A percentile compares a stretch with the other conserved stretches of the same genome.
Evolutionary conservation across 2,113 vertebrate genomes (phyloP).

Genomic region (Andinoacara biseriatus): DNA sequence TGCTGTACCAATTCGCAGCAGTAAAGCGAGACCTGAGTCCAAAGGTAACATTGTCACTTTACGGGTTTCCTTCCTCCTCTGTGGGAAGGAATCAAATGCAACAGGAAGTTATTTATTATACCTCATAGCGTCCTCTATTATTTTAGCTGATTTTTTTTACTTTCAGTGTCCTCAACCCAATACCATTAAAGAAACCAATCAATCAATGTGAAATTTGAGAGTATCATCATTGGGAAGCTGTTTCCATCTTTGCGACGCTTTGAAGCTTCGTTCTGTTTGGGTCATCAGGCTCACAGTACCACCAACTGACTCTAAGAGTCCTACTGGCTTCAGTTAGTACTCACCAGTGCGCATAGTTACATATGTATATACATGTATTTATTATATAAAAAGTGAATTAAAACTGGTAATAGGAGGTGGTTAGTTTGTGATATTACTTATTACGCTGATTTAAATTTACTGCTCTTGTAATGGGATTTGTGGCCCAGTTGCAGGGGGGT

Average conservation of each 20-base stretch:
- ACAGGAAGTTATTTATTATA: background rate
- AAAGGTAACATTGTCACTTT: background rate
- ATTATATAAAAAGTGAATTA: too few relatives aligned
- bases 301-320: background rate
- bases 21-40: background rate
- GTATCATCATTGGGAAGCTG: background rate
- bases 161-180: accelerated
- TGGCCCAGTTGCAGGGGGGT: too few relatives aligned
- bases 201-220: background rate
- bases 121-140: background rate
- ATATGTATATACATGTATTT: too few relatives aligned
- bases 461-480: too few relatives aligned
- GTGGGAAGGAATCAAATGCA: background rate
- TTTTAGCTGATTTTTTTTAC: background rate
- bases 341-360: too few relatives aligned
- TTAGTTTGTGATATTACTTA: too few relatives aligned
- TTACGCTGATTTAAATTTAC: too few relatives aligned
- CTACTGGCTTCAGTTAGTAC: background rate
- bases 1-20: too few relatives aligned
- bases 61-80: background rate
- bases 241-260: too few relatives aligned
- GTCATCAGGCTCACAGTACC: background rate
- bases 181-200: background rate
- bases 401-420: too few relatives aligned
- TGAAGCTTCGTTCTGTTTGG: background rate